Base-by-base conservation (phyloP, 2,888 invertebrate species). In the Torymus auratus region DNA sequence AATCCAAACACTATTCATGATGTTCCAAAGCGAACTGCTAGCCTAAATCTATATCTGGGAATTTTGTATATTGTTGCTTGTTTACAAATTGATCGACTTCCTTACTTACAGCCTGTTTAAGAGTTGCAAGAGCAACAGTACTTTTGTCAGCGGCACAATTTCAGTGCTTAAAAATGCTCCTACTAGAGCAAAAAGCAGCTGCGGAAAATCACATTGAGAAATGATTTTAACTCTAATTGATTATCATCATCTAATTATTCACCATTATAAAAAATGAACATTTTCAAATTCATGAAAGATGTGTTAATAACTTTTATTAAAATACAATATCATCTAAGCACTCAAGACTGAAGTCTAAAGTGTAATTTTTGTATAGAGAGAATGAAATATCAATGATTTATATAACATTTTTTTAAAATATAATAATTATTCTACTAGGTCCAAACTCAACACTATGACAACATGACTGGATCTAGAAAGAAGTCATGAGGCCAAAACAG, bases 11-110 rank as follows among this genome's bases (percentile, higher is more conserved):
- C 95, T 72, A 95, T 98, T 92, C 94, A 95, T 85, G 93, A 93
- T 90, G 95, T 98, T 82, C 98, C 98, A 2, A 94, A 96, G 86
- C 95, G 96, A 91, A 97, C 98, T 61, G 98, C 98, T 12, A 95
- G 96, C 89, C 92, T 98, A 61, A 98, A 98, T 91, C 94, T 98
- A 87, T 96, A 95, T 91, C 95, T 98, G 91, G 98, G 98, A 58
- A 94, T 97, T 91, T 93, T 98, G 80, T 98, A 97, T 90, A 95
- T 97, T 85, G 92, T 96, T 82, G 95, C 97, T 75, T 96, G 96
- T 91, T 85, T 89, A 61, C 84, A 88, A 13, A 89, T 86, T 12
- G 87, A 89, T 68, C 88, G 89, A 61, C 88, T 91, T 80, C 90
- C 91, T 15, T 90, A 90, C 83, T 78, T 88, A 41, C 88, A 88